Conservation (phyloP, 2,888 invertebrate species). For the Ariolimax columbianus region DNA sequence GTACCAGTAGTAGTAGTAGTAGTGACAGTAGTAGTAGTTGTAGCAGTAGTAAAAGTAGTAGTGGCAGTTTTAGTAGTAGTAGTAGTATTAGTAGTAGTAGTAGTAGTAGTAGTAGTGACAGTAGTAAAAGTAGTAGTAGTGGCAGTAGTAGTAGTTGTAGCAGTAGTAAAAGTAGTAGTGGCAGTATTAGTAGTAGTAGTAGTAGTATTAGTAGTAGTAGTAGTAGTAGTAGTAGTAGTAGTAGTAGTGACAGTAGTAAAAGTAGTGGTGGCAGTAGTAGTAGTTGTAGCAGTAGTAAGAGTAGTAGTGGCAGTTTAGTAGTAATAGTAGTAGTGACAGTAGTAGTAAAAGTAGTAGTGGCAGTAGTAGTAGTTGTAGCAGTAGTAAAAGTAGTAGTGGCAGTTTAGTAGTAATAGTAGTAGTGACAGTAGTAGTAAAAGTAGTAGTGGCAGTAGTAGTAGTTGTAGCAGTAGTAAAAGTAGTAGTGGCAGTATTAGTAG, state of each 20-base stretch:
- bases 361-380: conserved; percentile 1
- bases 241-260: conserved; percentile 5
- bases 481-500: neutral
- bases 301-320: too few relatives aligned
- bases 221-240: conserved; percentile 21
- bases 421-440: neutral
- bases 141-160: conserved; percentile 8
- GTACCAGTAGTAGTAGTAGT: conserved; percentile 15
- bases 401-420: neutral
- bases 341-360: neutral
- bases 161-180: neutral
- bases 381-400: neutral
- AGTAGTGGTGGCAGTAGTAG: conserved; percentile 1
- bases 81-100: neutral
- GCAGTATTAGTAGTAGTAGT: neutral
- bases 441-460: neutral
- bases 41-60: conserved; percentile 11
- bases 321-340: neutral
- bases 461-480: neutral
- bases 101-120: conserved; percentile 18
- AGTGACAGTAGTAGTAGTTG: conserved; percentile 9
- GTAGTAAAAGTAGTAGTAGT: conserved; percentile 19
- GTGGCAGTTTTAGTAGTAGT: neutral
- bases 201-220: neutral
- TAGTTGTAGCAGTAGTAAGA: neutral